A percentile compares a stretch with the other conserved stretches of the same genome.
These are phyloP conservation scores for Bungarus multicinctus DNA, from an alignment of 2,113 vertebrate species.

Conservation along the genomic window DNA sequence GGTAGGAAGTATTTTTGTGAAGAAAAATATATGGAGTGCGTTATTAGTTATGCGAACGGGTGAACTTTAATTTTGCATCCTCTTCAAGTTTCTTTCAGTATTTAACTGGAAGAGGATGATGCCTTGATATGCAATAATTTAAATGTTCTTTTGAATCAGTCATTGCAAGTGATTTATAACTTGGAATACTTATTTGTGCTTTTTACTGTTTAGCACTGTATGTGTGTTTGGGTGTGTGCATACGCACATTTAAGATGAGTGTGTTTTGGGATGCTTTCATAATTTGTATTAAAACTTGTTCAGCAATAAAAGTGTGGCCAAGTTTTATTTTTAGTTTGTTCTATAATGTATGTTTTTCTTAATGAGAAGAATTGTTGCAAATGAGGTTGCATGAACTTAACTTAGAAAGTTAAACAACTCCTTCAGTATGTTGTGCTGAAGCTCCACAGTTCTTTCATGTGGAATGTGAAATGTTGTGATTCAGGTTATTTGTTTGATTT, in stretches of 20 bases:
- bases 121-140: neutral
- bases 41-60: neutral
- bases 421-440: neutral
- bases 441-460: neutral
- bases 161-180: conserved; percentile 11
- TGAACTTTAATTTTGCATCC: conserved; percentile 27
- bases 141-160: neutral
- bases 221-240: conserved; percentile 1
- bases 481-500: conserved; percentile 3
- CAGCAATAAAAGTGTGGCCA: neutral
- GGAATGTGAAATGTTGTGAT: conserved; percentile 12
- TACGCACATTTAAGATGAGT: conserved; percentile 17
- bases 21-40: neutral
- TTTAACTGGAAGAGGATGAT: conserved; percentile 1
- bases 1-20: neutral
- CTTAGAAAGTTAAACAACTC: neutral
- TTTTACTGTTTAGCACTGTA: neutral
- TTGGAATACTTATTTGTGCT: conserved; percentile 41
- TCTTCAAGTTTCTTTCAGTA: conserved; percentile 7
- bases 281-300: conserved; percentile 33
- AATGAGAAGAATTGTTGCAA: neutral
- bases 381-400: neutral
- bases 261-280: conserved; percentile 13
- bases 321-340: neutral
- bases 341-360: neutral